Evolutionary conservation across 2,888 invertebrate species (phyloP), one percentile per base, ranked within the genome.

Genomic region (Cyclophora punctaria): DNA sequence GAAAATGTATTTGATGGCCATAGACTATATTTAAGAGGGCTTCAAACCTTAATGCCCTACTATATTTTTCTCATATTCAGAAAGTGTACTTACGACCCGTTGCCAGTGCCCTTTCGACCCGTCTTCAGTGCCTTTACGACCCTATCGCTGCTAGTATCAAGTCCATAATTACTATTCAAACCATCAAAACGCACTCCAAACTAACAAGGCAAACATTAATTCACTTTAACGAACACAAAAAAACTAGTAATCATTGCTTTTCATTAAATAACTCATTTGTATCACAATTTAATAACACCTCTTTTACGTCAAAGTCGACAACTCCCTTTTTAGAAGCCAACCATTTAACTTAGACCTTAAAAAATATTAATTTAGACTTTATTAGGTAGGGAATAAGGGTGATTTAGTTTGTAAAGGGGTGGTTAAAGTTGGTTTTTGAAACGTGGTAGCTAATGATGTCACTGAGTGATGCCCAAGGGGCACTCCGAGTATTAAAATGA

Each of bases 401-500:
- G 33, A 64, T 50, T 51, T 53, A n/a, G 52, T 47, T 3, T n/a
- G 7, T 45, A 7, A 0, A 3, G 34, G 34, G 7, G 5, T 7
- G 3, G 44, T 44, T 41, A 37, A 50, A 51, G 41, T 51, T 58
- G 51, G 51, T 57, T 64, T 57, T 66, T 66, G 59, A 66, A 69
- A 71, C 67, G 67, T 67, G 68, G 69, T 62, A 52, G 66, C 67
- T 83, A 83, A 83, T 82, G 83, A 83, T 77, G 76, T 78, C 78
- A 83, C 74, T 67, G 76, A 73, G 71, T 68, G 71, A 73, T 73
- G 66, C 80, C 75, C 80, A 71, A 67, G 67, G 80, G 80, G 79
- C 84, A 85, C 86, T 85, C 76, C 66, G 63, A 70, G 84, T 83
- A 87, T 87, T 88, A 87, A 84, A 87, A 87, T 86, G 84, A 87